Base-by-base conservation (phyloP, 2,888 invertebrate genomes). In the Mamestra brassicae region DNA sequence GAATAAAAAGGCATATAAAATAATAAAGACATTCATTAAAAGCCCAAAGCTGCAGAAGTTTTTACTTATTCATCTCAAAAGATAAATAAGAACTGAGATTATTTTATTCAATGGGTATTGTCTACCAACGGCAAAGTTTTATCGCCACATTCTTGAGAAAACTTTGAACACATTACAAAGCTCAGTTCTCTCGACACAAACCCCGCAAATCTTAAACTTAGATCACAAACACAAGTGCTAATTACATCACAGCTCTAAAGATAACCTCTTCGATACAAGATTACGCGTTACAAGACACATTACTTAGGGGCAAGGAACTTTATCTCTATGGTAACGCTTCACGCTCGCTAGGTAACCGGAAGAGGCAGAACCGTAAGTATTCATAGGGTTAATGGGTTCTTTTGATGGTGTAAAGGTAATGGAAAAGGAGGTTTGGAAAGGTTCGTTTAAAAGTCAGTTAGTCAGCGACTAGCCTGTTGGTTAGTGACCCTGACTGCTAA, bases 271-370 rank as follows among this genome's bases (percentile, higher is more conserved):
- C 45, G 45, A 62, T 62, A 45, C 26, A 47, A 69, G 70, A 78
- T 74, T 74, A 34, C 34, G 70, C 38, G 58, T 62, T 67, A 76
- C 34, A 69, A 45, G 13, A 64, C 26, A 71, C 64, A 42, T 71
- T 52, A 62, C 55, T 47, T 47, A 75, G 72, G 86, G 83, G 83
- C 87, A 87, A 87, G 81, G 87, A 89, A 88, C 89, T 85, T 82
- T 80, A 81, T 88, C 88, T 84, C 80, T 74, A 76, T 81, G 81
- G 85, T 67, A 70, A 77, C 74, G 66, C 84, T 85, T 89, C 86
- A 89, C 86, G 88, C 80, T 86, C 83, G 74, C 81, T 88, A 82
- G 79, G 45, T 73, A 74, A 61, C 81, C 80, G 87, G 85, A 86
- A 87, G 80, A 77, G 80, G 68, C 74, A 76, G 79, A 64, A 58